Evolutionary conservation across 2,888 invertebrate genomes (phyloP), one percentile per base, ranked within the genome.

Genomic region (Chalcis sispes): DNA sequence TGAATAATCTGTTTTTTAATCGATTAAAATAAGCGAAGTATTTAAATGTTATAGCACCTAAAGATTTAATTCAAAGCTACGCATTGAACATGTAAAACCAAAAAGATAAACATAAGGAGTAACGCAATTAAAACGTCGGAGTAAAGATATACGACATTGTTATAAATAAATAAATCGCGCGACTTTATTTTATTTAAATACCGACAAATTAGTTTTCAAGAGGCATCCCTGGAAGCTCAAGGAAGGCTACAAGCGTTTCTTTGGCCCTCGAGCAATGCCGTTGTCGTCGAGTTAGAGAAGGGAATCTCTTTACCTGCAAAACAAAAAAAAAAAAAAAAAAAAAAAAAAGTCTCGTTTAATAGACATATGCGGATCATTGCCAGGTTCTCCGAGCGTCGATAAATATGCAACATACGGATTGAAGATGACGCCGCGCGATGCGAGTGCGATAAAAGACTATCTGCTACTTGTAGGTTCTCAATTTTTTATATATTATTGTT

Each of bases 251-350:
- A 46, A 8, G 4, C 27, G 23, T 40, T 54, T 52, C 54, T 67
- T 67, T 27, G 20, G 40, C 20, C 2, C 29, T 25, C 23, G 15
- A 32, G 56, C 69, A 70, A 76, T 82, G 15, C 15, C 13, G 13
- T 13, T 13, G 13, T 42, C 2, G 15, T 7, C 42, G n/a, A n/a
- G 36, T 36, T 4, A 4, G 36, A 8, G 46, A 81, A 82, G 82
- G 81, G 74, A 79, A 81, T 74, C 80, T 74, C 80, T 80, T 80
- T n/a, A 2, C 1, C 20, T 50, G n/a, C 15, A 32, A 20, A n/a
- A n/a, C n/a, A n/a, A n/a, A n/a, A n/a, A n/a, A n/a, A n/a, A n/a
- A n/a, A n/a, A n/a, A n/a, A n/a, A n/a, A n/a, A n/a, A n/a, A n/a
- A 48, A 25, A 36, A n/a, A 46, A n/a, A 48, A 64, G 13, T 20